Conservation (phyloP, 2,888 invertebrate genomes). For the Thyatira batis region DNA sequence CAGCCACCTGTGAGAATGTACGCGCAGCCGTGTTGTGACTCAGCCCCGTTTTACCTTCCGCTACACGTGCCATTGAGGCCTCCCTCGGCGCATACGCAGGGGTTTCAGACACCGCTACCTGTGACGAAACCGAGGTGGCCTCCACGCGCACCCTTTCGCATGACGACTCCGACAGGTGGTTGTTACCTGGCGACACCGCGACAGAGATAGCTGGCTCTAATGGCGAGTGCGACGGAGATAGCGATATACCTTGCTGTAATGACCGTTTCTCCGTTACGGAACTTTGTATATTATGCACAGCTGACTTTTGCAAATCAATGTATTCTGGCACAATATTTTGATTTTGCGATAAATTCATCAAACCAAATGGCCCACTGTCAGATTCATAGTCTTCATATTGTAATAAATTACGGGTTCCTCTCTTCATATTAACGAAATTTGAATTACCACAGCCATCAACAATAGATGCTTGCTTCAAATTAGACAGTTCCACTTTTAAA, state of each 20-base stretch:
- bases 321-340: not conserved
- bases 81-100: no score
- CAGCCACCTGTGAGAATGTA: no score
- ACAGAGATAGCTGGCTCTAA: no score
- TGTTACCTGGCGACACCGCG: no score
- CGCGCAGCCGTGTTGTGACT: no score
- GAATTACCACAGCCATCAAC: not conserved
- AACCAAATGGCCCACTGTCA: not conserved
- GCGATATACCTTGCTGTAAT: not conserved
- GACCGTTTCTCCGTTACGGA: not conserved
- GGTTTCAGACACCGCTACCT: no score
- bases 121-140: no score
- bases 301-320: not conserved
- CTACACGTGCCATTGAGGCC: no score
- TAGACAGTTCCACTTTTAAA: not conserved
- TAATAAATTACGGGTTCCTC: not conserved
- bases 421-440: not conserved
- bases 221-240: no score
- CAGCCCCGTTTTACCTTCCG: no score
- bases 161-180: no score
- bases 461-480: not conserved
- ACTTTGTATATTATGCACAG: not conserved
- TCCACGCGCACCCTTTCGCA: no score
- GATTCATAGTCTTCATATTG: not conserved
- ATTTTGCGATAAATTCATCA: not conserved